These are phyloP conservation scores for Peromyscus melanophrys DNA, from an alignment of 2,797 vertebrate genomes.

Conservation along the genomic window DNA sequence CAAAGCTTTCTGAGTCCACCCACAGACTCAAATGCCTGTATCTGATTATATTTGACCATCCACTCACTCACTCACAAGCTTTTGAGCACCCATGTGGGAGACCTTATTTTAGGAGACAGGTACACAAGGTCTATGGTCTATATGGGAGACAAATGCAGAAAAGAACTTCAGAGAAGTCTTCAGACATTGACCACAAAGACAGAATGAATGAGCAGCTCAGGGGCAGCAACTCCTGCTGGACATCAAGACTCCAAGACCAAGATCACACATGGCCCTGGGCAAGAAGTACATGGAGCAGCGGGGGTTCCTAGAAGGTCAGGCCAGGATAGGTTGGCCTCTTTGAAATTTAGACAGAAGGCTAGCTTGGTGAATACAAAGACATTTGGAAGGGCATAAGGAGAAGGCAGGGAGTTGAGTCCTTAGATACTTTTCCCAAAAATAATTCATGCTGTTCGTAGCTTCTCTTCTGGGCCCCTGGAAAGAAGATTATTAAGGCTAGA, in stretches of 20 bases:
- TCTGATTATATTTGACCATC: neutral
- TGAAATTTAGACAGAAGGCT: neutral
- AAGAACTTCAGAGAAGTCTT: neutral
- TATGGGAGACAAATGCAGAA: neutral
- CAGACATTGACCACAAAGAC: neutral
- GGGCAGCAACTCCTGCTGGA: neutral
- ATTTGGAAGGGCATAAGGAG: neutral
- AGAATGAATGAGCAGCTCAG: neutral
- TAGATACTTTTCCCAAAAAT: too few species aligned
- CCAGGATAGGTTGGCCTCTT: neutral
- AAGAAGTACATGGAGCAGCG: neutral
- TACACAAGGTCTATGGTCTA: neutral
- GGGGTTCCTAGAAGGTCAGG: neutral
- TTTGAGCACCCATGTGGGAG: neutral
- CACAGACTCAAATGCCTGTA: neutral
- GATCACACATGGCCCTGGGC: neutral
- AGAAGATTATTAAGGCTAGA: too few species aligned
- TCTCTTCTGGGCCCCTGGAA: too few species aligned
- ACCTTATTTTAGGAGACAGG: neutral
- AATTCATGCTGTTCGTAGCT: too few species aligned
- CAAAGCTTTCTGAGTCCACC: neutral
- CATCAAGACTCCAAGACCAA: neutral
- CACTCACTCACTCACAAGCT: neutral
- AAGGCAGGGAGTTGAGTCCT: neutral
- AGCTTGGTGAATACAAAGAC: accelerated